Conservation (phyloP, 2,888 invertebrate species). For the Metellina segmentata region DNA sequence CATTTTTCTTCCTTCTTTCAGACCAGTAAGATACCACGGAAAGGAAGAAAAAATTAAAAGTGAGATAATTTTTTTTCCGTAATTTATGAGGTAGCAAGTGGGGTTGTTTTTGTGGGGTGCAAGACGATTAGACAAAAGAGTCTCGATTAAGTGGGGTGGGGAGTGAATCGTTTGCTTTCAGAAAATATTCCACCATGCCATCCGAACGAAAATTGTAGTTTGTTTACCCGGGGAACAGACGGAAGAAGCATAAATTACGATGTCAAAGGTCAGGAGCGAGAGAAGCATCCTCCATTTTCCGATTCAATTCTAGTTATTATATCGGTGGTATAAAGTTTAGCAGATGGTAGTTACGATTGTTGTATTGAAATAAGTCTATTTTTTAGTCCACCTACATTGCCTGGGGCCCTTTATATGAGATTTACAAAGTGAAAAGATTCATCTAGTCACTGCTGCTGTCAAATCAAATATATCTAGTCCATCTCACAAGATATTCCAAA, state of each 20-base stretch:
- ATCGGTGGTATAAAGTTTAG: no score
- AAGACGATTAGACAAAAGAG: neutral
- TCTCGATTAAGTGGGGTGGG: conserved; percentile 9
- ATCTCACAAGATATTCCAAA: no score
- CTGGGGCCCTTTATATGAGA: no score
- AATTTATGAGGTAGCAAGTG: conserved; percentile 51
- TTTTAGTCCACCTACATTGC: no score
- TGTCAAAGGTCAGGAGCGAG: neutral
- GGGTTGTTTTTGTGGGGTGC: conserved; percentile 19
- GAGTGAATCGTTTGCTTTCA: neutral
- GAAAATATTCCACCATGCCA: neutral
- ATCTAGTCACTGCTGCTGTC: no score
- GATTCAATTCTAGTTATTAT: neutral
- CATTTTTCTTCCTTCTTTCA: conserved; percentile 32
- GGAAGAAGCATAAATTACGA: neutral
- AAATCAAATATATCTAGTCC: no score
- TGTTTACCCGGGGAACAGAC: conserved; percentile 4
- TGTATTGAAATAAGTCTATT: no score
- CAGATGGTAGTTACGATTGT: no score
- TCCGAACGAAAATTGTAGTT: neutral
- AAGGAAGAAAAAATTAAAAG: neutral
- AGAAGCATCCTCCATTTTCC: neutral
- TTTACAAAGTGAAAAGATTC: no score
- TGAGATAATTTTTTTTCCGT: conserved; percentile 24
- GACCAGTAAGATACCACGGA: neutral